Conservation (phyloP, 2,888 invertebrate species). For the Cantharis nigra region DNA sequence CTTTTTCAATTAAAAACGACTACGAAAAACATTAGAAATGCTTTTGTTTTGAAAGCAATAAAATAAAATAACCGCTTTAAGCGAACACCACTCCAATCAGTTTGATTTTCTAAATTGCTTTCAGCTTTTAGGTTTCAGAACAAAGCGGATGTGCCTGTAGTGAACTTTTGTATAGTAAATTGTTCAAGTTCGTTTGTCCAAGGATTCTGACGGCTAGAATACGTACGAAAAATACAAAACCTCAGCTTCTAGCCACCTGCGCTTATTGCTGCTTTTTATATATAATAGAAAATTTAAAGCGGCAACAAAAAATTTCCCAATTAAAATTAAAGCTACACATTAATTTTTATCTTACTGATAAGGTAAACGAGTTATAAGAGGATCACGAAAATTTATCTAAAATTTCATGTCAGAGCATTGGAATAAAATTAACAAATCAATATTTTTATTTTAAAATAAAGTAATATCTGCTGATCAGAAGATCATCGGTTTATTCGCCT, state of each 20-base stretch:
- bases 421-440: no score
- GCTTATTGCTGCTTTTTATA: neutral
- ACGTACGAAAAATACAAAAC: neutral
- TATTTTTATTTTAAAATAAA: no score
- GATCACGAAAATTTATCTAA: no score
- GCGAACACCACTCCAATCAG: slow-evolving; percentile 6
- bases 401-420: no score
- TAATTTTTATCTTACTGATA: neutral
- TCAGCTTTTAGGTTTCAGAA: slow-evolving; percentile 7
- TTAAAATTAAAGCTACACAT: neutral
- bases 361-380: no score
- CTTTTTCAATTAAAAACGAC: neutral
- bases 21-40: neutral
- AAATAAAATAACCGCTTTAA: slow-evolving; percentile 1
- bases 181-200: slow-evolving; percentile 1
- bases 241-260: neutral
- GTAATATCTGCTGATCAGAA: no score
- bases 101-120: slow-evolving; percentile 16
- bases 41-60: slow-evolving; percentile 1
- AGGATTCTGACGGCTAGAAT: neutral
- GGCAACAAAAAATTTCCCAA: neutral
- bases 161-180: slow-evolving; percentile 7
- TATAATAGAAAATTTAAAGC: neutral
- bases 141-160: slow-evolving; percentile 6
- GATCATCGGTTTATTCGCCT: no score